Evolutionary conservation across 2,113 vertebrate genomes (phyloP), one percentile per base, ranked within the genome.

Genomic region (Callipepla californica): DNA sequence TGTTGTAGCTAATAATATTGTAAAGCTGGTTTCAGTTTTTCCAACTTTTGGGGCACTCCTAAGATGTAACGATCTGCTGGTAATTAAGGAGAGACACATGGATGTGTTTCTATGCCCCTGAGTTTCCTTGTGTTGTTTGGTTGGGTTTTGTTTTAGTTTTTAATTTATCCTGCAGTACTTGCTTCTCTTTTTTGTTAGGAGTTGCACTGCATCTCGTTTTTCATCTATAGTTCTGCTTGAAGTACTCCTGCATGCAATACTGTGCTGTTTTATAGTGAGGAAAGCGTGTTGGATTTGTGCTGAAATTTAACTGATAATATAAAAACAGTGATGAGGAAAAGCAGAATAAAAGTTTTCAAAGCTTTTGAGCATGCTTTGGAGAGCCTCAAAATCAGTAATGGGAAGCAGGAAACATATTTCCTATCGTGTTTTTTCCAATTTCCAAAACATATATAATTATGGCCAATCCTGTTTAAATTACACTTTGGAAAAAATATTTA

Each of bases 401-500:
- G 75, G 85, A 91, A 95, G 70, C 50, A 94, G 65, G 45, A 91
- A 94, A 55, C 30, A 62, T 17, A 92, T 92, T 95, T 94, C 79
- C 89, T 66, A 83, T 78, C 81, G 25, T 53, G 0, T 67, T 89
- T 90, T 90, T 93, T 88, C 40, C 86, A 66, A 0, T 89, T 96
- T 95, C 77, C 63, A 87, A 92, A 90, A 69, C 45, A 69, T 89
- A 65, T 55, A 89, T 89, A 91, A 93, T 95, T 95, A 89, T 77
- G 47, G 87, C 63, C 23, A 94, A 62, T 85, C 47, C 63, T 92
- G 9, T 87, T 94, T 80, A 87, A 95, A 94, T 84, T 87, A 81
- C 45, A 32, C n/a, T 80, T 47, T 78, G 90, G 89, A 87, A 96
- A 95, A 86, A 58, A 0, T 81, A 87, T 86, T 93, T 79, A 76